phyloP scores from a whole-genome alignment of 2,113 vertebrate species.

The Anguilla rostrata region DNA sequence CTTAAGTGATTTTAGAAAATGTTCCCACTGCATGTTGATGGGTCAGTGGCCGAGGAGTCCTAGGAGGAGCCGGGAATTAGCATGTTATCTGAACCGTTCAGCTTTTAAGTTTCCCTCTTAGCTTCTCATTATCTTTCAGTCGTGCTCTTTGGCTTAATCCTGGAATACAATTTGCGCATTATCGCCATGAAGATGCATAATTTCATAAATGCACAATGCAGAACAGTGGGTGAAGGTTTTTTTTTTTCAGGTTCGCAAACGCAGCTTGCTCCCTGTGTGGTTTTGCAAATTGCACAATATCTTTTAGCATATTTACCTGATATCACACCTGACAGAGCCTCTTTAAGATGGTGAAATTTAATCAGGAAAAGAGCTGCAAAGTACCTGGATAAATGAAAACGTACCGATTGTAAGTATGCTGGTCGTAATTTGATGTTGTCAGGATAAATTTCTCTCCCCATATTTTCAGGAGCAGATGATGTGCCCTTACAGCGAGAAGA shows the following conservation, averaged over 20 bases:
- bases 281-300: background rate
- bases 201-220: background rate
- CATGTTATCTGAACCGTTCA: background rate
- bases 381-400: background rate
- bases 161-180: slow-evolving; percentile 5
- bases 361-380: too few species aligned
- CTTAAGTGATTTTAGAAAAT: background rate
- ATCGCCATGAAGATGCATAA: background rate
- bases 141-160: slow-evolving; percentile 5
- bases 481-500: background rate
- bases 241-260: background rate
- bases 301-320: too few species aligned
- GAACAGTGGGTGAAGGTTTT: background rate
- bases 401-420: background rate
- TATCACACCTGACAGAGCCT: too few species aligned
- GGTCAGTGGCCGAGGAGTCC: background rate
- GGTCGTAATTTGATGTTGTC: background rate
- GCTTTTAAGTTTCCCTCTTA: background rate
- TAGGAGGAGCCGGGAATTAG: background rate
- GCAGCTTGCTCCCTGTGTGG: background rate
- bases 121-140: slow-evolving; percentile 13
- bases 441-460: background rate
- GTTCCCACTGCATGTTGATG: background rate
- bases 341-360: too few species aligned
- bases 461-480: background rate